phyloP scores from a whole-genome alignment of 2,888 invertebrate species.

The Unio pictorum region DNA sequence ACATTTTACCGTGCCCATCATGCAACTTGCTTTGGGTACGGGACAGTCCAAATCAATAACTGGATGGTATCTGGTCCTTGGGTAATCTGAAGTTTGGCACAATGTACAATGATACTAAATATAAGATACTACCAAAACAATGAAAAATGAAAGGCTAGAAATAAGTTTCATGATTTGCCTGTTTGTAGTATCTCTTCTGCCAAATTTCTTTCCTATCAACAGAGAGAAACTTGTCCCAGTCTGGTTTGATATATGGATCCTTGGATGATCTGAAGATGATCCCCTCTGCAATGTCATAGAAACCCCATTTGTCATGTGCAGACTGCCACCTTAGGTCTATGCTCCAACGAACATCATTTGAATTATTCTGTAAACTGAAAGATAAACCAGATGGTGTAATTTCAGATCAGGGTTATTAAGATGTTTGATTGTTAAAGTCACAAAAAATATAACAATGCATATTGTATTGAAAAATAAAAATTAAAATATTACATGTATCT shows the following conservation, averaged over 20 bases:
- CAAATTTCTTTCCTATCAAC: conserved; percentile 66
- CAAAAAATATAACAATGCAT: neutral
- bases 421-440: neutral
- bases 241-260: conserved; percentile 49
- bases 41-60: neutral
- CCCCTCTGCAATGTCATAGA: conserved; percentile 65
- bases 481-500: too few species aligned
- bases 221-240: conserved; percentile 62
- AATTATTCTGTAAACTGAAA: conserved; percentile 58
- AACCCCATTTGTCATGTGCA: conserved; percentile 59
- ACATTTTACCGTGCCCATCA: too few species aligned
- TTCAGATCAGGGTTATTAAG: neutral
- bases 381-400: neutral
- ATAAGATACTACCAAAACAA: neutral
- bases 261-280: conserved; percentile 51
- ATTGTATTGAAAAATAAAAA: too few species aligned
- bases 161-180: conserved; percentile 25
- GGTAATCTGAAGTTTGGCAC: neutral
- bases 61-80: neutral
- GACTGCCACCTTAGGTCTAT: conserved; percentile 68
- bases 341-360: conserved; percentile 66
- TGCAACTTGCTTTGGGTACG: neutral
- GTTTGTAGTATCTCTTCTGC: conserved; percentile 58
- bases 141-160: neutral
- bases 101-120: neutral